Percentiles rank a stretch among this genome's conserved stretches.
Evolutionary conservation across 2,797 vertebrate genomes (phyloP).

Genomic region (Momotus momota): DNA sequence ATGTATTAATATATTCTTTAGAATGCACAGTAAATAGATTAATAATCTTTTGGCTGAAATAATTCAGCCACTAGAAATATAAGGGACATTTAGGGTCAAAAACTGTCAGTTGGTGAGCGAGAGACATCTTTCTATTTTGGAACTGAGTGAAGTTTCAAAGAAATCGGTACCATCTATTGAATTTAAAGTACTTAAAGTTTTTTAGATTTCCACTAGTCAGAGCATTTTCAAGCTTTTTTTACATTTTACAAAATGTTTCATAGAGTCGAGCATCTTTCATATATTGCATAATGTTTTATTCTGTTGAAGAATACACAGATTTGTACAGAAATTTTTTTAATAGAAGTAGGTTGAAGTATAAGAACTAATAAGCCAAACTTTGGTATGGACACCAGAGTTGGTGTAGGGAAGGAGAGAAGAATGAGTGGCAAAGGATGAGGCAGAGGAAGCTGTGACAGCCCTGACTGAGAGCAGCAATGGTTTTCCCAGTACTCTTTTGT

Average conservation of each 20-base stretch:
- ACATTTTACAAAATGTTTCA: background rate
- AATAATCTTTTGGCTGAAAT: background rate
- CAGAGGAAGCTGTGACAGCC: background rate
- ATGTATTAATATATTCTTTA: background rate
- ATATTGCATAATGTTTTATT: background rate
- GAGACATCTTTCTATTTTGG: background rate
- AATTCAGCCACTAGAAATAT: background rate
- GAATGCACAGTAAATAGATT: background rate
- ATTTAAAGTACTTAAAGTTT: background rate
- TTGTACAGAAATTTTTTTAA: background rate
- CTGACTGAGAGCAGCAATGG: accelerated
- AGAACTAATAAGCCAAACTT: conserved; percentile 28
- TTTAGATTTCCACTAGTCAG: background rate
- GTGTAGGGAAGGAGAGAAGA: background rate
- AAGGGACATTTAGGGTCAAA: background rate
- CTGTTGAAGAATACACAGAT: background rate
- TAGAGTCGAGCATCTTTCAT: background rate
- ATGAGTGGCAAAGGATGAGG: background rate
- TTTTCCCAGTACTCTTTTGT: background rate
- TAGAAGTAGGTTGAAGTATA: background rate
- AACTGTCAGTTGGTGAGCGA: background rate
- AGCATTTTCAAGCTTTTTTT: background rate
- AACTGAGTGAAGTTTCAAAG: background rate
- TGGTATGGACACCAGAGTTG: background rate
- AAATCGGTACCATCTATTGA: background rate